Conservation (phyloP, 2,797 vertebrate species). For the Enteromius trimaculatus region DNA sequence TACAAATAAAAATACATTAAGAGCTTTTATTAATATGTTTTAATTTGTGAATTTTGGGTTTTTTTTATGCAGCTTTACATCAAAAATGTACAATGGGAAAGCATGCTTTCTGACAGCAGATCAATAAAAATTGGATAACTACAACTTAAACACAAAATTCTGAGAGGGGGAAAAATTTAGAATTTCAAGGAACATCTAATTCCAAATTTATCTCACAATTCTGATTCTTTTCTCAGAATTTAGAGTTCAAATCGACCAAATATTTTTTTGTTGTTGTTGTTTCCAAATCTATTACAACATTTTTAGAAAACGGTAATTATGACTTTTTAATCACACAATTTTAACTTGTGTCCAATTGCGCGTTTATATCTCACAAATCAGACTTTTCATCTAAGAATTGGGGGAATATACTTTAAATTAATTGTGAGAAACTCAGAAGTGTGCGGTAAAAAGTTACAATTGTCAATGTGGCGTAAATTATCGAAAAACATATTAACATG, state of each 20-base stretch:
- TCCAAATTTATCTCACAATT: no score
- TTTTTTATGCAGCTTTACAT: not conserved
- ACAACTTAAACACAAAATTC: no score
- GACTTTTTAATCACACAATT: not conserved
- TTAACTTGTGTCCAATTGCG: not conserved
- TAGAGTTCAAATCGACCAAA: no score
- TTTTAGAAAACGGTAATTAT: not conserved
- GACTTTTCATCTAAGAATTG: not conserved
- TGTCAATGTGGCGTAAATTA: no score
- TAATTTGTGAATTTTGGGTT: not conserved
- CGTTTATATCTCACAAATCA: not conserved
- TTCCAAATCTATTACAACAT: no score
- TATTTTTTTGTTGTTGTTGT: no score
- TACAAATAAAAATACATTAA: not conserved
- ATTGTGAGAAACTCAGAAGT: not conserved
- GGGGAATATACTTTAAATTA: not conserved
- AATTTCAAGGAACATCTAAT: no score
- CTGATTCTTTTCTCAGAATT: no score
- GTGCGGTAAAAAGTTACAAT: no score
- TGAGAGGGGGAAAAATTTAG: no score
- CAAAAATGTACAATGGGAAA: not conserved
- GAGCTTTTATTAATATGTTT: not conserved
- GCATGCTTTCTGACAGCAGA: not conserved
- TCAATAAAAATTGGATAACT: not conserved
- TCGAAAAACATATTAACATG: no score